Percentiles rank a stretch among this genome's conserved stretches.
These are phyloP conservation scores for Cryptomyrus ogoouensis DNA, from an alignment of 2,113 vertebrate genomes.

Conservation along the genomic window DNA sequence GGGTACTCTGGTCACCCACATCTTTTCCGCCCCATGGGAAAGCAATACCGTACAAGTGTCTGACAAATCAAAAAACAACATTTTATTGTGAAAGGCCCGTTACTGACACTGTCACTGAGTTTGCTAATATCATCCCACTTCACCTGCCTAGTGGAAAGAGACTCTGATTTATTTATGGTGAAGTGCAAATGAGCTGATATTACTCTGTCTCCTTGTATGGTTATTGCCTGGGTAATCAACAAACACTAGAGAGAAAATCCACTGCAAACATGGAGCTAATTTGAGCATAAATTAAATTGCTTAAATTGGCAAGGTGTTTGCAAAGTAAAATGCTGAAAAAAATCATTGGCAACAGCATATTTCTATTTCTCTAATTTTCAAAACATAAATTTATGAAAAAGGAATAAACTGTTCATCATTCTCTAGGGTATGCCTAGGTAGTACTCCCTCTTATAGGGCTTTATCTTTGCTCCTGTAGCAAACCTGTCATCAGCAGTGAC, in stretches of 20 bases:
- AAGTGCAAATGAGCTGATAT: conserved; percentile 11
- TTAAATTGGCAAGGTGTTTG: conserved; percentile 11
- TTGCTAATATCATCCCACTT: background rate
- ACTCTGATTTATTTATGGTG: background rate
- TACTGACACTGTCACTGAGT: background rate
- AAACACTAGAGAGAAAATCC: background rate
- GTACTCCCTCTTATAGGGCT: background rate
- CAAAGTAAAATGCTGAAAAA: background rate
- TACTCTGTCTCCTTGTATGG: background rate
- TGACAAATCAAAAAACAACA: conserved; percentile 4
- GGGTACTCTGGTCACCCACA: background rate
- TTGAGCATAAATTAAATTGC: background rate
- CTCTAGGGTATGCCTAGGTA: background rate
- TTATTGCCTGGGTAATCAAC: background rate
- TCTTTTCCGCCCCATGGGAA: background rate
- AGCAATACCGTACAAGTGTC: background rate
- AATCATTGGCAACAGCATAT: background rate
- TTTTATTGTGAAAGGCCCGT: background rate
- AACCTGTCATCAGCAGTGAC: conserved; percentile 7
- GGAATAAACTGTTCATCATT: background rate
- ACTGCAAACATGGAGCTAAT: background rate
- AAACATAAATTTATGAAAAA: conserved; percentile 5
- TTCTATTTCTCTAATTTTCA: background rate
- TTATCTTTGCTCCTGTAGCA: background rate
- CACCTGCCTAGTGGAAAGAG: background rate